Percentiles rank a stretch among this genome's conserved stretches.
Evolutionary conservation across 2,113 vertebrate species (phyloP).

Genomic region (Quiscalus mexicanus): DNA sequence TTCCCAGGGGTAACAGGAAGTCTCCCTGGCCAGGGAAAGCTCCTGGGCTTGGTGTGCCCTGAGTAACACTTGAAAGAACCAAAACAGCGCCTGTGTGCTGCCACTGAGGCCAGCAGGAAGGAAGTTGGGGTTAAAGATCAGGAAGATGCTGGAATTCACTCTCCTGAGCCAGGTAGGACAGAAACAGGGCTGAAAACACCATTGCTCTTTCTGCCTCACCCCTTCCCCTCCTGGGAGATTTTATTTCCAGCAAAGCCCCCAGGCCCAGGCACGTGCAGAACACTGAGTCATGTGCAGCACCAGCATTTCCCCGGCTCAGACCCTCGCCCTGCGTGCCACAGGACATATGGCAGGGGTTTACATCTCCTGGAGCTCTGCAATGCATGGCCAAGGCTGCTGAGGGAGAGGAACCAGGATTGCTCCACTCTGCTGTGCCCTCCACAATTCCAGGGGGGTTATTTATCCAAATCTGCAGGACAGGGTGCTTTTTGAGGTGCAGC

Average conservation of each 20-base stretch:
- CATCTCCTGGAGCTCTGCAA: background rate
- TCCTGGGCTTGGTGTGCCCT: background rate
- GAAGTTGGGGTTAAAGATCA: background rate
- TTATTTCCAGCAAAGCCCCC: background rate
- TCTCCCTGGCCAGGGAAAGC: background rate
- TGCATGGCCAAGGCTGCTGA: rapidly evolving
- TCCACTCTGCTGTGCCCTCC: background rate
- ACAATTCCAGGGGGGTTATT: background rate
- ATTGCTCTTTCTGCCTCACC: background rate
- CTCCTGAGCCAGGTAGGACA: background rate
- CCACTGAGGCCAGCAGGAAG: background rate
- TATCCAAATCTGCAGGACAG: background rate
- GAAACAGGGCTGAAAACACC: background rate
- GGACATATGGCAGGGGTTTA: rapidly evolving
- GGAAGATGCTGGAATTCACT: background rate
- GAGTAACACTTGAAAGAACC: background rate
- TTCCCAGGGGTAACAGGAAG: background rate
- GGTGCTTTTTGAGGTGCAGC: background rate
- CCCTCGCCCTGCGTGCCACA: background rate
- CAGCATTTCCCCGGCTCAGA: background rate
- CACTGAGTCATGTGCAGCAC: background rate
- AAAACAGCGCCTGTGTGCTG: background rate
- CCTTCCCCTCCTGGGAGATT: background rate
- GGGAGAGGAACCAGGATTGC: background rate
- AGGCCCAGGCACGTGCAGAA: background rate